phyloP scores from a whole-genome alignment of 2,797 vertebrate species.

The Apodemus agrarius region DNA sequence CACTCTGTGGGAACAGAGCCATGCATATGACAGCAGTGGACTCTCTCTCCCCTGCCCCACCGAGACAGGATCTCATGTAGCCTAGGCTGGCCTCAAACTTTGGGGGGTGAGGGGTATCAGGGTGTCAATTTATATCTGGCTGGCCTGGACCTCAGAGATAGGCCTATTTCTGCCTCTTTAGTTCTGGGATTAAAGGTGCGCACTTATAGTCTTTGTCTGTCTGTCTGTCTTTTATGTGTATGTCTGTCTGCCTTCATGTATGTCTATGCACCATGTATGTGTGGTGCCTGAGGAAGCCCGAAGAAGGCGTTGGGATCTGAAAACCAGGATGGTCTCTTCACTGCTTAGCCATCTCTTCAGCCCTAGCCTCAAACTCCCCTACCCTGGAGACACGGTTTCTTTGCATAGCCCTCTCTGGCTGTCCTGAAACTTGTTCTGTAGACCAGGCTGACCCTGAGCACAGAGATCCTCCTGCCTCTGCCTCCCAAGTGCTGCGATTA shows the following conservation, averaged over 20 bases:
- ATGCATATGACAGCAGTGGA: background rate
- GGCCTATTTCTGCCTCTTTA: background rate
- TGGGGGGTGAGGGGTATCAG: background rate
- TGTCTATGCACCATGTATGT: background rate
- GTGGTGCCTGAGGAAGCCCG: background rate
- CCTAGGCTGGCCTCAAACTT: background rate
- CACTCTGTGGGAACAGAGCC: background rate
- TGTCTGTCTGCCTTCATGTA: background rate
- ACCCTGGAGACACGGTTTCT: background rate
- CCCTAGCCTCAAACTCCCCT: background rate
- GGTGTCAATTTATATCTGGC: background rate
- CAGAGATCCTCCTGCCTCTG: background rate
- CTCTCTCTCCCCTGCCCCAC: no score
- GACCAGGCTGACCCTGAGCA: background rate
- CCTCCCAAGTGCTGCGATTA: background rate
- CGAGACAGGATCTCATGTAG: background rate
- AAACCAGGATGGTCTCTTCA: background rate
- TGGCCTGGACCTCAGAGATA: background rate
- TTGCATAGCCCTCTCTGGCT: background rate
- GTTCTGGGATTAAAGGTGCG: background rate
- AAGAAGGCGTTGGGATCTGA: no score
- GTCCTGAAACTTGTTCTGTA: background rate
- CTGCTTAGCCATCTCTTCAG: background rate
- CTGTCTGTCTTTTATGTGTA: background rate
- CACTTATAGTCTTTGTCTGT: background rate